Conservation (phyloP, 2,888 invertebrate species). For the Lasioglossum malachurum region DNA sequence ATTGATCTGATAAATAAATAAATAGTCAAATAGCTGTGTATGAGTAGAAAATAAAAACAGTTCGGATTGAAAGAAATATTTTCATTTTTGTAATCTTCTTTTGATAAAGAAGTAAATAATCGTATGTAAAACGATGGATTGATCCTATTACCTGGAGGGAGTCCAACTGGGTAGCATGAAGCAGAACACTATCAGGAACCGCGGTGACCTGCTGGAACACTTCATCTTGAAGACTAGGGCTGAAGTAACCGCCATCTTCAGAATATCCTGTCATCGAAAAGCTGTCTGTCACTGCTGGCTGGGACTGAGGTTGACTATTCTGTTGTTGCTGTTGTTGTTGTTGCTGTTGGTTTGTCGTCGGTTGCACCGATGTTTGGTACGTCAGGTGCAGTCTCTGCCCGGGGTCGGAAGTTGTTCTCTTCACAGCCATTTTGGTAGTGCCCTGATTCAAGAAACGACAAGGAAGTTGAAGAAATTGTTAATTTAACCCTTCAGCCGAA, state of each 20-base stretch:
- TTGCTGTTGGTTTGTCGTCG: constrained; percentile 63
- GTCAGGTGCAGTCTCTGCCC: constrained; percentile 88
- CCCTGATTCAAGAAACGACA: constrained; percentile 28
- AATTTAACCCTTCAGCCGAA: neutral
- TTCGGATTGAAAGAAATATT: neutral
- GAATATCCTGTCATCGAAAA: constrained; percentile 84
- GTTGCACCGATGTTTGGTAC: constrained; percentile 81
- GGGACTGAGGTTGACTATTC: constrained; percentile 74
- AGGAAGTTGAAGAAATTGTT: neutral
- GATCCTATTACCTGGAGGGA: constrained; percentile 82
- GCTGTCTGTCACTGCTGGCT: constrained; percentile 80
- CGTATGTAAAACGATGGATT: neutral
- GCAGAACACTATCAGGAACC: constrained; percentile 88
- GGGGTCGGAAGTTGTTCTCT: constrained; percentile 91
- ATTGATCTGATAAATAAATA: neutral
- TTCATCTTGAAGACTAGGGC: constrained; percentile 88
- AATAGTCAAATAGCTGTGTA: neutral
- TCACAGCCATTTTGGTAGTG: constrained; percentile 87
- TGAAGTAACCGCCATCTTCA: constrained; percentile 84
- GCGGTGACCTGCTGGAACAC: constrained; percentile 89
- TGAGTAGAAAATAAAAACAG: neutral
- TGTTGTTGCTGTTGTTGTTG: constrained; percentile 71
- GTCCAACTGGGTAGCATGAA: constrained; percentile 88
- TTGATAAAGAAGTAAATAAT: neutral
- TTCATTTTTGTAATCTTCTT: neutral